phyloP scores from a whole-genome alignment of 2,797 vertebrate species.

The Rhincodon typus region DNA sequence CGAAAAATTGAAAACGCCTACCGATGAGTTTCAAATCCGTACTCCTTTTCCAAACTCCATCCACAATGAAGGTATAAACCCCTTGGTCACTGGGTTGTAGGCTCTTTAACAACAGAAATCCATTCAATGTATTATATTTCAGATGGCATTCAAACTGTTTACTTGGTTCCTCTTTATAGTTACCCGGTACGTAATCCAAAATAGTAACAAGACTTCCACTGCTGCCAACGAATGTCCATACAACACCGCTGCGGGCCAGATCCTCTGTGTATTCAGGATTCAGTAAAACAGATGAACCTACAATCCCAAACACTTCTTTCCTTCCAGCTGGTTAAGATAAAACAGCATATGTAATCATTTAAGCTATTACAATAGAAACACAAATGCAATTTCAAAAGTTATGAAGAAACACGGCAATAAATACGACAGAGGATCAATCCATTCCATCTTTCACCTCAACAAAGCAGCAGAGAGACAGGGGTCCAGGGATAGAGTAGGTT shows the following conservation, averaged over 20 bases:
- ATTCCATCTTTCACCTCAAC: too few species aligned
- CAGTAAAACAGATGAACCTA: not conserved
- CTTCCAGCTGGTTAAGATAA: not conserved
- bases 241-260: not conserved
- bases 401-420: not conserved
- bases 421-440: not conserved
- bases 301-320: not conserved
- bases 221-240: not conserved
- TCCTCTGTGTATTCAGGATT: not conserved
- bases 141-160: not conserved
- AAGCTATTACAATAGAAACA: not conserved
- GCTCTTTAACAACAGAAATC: not conserved
- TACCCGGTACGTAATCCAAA: not conserved
- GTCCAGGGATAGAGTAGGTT: too few species aligned
- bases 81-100: not conserved
- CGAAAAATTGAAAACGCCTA: not conserved
- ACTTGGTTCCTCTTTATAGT: not conserved
- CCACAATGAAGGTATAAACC: not conserved
- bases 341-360: not conserved
- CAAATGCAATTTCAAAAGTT: not conserved
- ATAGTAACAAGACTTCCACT: not conserved
- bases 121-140: not conserved
- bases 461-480: too few species aligned
- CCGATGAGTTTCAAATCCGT: not conserved
- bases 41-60: not conserved